phyloP scores from a whole-genome alignment of 2,113 vertebrate genomes.

The Cepphus grylle region DNA sequence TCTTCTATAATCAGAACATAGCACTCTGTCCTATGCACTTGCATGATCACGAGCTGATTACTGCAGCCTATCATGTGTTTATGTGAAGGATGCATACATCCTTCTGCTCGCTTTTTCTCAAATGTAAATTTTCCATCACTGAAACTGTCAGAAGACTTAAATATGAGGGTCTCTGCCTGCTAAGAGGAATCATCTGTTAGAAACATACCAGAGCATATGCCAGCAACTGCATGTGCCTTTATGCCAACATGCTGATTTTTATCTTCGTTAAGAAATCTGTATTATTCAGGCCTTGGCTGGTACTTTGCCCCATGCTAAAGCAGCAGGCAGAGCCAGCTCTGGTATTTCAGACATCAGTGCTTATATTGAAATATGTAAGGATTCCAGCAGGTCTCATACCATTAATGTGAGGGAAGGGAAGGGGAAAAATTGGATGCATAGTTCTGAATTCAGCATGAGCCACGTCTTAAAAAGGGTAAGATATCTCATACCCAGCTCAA shows the following conservation, averaged over 20 bases:
- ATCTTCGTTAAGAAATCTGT: neutral
- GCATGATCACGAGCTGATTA: neutral
- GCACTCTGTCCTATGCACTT: neutral
- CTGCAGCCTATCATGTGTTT: neutral
- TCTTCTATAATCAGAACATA: neutral
- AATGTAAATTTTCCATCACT: neutral
- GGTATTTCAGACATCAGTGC: neutral
- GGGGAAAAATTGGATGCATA: neutral
- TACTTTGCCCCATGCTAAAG: neutral
- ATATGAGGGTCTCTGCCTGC: neutral
- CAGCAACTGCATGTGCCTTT: neutral
- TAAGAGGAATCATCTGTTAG: neutral
- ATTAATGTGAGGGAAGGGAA: neutral
- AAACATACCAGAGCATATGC: neutral
- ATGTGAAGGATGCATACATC: neutral
- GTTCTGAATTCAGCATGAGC: neutral
- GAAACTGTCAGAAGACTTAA: neutral
- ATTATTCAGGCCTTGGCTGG: neutral
- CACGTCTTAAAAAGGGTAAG: neutral
- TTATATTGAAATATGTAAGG: neutral
- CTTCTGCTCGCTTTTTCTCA: neutral
- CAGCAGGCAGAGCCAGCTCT: neutral
- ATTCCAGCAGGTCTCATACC: neutral
- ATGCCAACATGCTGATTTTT: neutral
- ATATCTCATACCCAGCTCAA: neutral